Evolutionary conservation across 2,113 vertebrate genomes (phyloP).

Genomic region (Osmerus eperlanus): DNA sequence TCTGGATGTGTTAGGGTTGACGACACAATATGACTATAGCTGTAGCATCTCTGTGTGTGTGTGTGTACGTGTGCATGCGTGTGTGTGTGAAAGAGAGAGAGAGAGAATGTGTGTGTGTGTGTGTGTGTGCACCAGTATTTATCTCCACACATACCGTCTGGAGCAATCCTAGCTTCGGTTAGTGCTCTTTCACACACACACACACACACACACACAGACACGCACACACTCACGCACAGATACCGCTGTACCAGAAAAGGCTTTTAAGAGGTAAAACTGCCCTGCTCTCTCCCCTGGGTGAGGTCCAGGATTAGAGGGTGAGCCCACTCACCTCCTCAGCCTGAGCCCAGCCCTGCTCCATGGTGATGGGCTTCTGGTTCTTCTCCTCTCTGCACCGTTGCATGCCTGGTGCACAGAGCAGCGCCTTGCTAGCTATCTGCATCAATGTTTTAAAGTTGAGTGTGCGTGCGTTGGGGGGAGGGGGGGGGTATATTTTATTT

Average conservation of each 20-base stretch:
- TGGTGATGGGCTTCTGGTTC: background rate
- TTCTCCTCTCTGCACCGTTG: slow-evolving; percentile 9
- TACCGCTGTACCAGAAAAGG: slow-evolving; percentile 28
- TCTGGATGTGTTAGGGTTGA: background rate
- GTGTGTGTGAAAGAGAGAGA: background rate
- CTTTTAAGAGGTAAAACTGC: slow-evolving; percentile 32
- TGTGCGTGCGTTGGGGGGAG: background rate
- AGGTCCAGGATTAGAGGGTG: slow-evolving; percentile 57
- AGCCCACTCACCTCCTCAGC: slow-evolving; percentile 46
- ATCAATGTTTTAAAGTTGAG: slow-evolving; percentile 61
- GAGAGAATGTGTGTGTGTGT: no score
- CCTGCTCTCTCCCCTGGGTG: slow-evolving; percentile 33
- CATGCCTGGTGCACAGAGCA: slow-evolving; percentile 22
- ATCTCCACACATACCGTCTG: background rate
- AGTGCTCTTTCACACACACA: background rate
- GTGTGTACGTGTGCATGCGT: background rate
- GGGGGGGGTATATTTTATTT: slow-evolving; percentile 47
- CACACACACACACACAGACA: slow-evolving; percentile 10
- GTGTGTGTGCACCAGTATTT: background rate
- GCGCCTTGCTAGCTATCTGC: slow-evolving; percentile 22
- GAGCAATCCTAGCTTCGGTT: background rate
- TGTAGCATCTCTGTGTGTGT: no score
- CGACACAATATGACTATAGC: background rate
- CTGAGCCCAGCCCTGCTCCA: slow-evolving; percentile 8
- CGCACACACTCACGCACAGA: background rate